Evolutionary conservation across 1,140 invertebrate species (phyloP).

Genomic region (Caenorhabditis inopinata): DNA sequence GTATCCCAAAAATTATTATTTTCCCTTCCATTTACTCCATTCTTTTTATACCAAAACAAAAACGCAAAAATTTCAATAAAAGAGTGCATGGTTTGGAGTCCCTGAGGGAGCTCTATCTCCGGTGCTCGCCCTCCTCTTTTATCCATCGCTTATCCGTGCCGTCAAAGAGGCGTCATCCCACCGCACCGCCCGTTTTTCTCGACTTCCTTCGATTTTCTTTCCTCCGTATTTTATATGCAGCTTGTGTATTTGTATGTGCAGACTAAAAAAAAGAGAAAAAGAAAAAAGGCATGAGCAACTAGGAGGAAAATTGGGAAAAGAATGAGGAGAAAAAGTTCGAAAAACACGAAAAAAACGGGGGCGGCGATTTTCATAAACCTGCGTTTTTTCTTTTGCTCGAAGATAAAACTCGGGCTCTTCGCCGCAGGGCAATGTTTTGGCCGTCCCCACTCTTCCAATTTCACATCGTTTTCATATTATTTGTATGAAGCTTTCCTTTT

Average conservation of each 20-base stretch:
- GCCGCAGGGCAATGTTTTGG: conserved; percentile 7
- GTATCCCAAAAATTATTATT: no score
- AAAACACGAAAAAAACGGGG: conserved; percentile 32
- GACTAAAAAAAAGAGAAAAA: background rate
- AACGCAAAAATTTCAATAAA: background rate
- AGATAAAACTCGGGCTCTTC: conserved; percentile 12
- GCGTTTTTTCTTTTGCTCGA: background rate
- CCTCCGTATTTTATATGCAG: background rate
- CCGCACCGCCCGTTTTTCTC: no score
- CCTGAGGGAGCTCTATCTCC: background rate
- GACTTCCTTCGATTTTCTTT: background rate
- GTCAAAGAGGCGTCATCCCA: no score
- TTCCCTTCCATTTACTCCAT: background rate
- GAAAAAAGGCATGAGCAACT: background rate
- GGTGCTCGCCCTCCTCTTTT: background rate
- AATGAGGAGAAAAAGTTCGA: conserved; percentile 9
- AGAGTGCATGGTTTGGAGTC: background rate
- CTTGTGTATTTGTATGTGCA: background rate
- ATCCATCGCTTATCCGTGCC: conserved; percentile 18
- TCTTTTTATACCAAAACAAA: background rate
- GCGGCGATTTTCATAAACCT: conserved; percentile 33
- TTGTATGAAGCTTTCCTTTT: no score
- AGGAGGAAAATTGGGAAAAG: background rate
- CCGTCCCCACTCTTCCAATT: conserved; percentile 3
- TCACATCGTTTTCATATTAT: conserved; percentile 25